Evolutionary conservation across 2,888 invertebrate species (phyloP).

Genomic region (Heliconius cydno): DNA sequence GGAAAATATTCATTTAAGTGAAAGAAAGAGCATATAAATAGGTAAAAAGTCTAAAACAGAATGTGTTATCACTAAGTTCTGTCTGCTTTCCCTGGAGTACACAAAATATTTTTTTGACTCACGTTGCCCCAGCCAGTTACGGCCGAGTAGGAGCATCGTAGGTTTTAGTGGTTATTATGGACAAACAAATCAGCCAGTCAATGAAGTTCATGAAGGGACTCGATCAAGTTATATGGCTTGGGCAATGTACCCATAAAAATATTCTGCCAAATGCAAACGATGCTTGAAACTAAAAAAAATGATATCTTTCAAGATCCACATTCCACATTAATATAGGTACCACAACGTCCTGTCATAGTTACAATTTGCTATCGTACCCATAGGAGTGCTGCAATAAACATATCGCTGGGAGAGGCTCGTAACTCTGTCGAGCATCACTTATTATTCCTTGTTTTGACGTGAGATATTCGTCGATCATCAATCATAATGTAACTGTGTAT

Average conservation of each 20-base stretch:
- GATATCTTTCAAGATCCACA: neutral
- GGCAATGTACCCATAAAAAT: too few relatives aligned
- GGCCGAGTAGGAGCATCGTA: too few relatives aligned
- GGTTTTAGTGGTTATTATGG: too few relatives aligned
- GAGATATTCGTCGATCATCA: constrained; percentile 48
- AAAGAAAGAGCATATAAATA: neutral
- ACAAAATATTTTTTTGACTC: too few relatives aligned
- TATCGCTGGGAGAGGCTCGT: constrained; percentile 66
- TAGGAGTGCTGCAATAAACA: constrained; percentile 63
- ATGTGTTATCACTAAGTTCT: neutral
- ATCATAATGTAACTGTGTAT: constrained; percentile 43
- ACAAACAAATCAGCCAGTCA: too few relatives aligned
- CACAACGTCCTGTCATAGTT: constrained; percentile 44
- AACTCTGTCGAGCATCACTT: constrained; percentile 56
- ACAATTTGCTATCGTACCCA: constrained; percentile 65
- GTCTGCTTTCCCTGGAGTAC: too few relatives aligned
- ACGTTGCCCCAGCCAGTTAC: too few relatives aligned
- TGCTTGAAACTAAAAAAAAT: too few relatives aligned
- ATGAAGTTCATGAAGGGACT: too few relatives aligned
- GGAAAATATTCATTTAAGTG: neutral
- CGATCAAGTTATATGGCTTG: too few relatives aligned
- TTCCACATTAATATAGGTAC: neutral
- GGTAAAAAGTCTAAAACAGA: neutral
- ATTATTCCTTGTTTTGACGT: constrained; percentile 50
- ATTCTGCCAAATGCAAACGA: too few relatives aligned